Evolutionary conservation across 35 echinoderm and acorn worm genomes (phyloP).

Genomic region (Ophioderma brevispina): DNA sequence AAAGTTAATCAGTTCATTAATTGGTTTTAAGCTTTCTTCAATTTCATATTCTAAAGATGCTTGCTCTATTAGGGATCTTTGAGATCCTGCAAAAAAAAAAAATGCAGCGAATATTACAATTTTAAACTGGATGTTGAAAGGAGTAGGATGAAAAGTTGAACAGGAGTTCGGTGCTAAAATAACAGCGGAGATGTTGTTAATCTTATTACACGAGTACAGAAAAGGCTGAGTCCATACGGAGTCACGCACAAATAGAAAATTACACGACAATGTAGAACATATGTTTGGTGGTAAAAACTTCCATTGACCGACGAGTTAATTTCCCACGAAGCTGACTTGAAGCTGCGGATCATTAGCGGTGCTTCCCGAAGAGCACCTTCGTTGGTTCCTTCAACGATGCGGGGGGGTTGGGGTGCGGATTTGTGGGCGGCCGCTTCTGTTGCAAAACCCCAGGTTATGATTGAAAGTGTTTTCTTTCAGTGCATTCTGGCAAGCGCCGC

Average conservation of each 20-base stretch:
- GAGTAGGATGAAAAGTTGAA: not conserved
- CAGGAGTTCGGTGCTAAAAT: slow-evolving; percentile 61
- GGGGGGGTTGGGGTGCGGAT: not conserved
- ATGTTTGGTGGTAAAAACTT: slow-evolving; percentile 81
- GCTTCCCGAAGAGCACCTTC: too few species aligned
- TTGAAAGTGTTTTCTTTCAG: too few species aligned
- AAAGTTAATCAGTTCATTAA: too few species aligned
- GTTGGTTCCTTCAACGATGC: too few species aligned
- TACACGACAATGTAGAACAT: slow-evolving; percentile 75
- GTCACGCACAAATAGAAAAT: slow-evolving; percentile 65
- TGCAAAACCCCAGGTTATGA: not conserved
- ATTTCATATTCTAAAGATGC: not conserved
- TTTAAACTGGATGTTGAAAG: slow-evolving; percentile 43
- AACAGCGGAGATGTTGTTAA: slow-evolving; percentile 52
- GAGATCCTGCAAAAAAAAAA: not conserved
- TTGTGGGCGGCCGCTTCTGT: not conserved
- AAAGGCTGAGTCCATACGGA: slow-evolving; percentile 38
- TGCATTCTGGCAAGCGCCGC: too few species aligned
- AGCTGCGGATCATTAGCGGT: not conserved
- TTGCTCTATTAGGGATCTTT: slow-evolving; percentile 12
- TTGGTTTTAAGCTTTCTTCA: too few species aligned
- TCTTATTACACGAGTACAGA: slow-evolving; percentile 17
- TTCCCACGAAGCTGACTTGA: not conserved
- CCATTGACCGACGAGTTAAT: slow-evolving; percentile 19
- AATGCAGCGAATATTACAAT: slow-evolving; percentile 59